phyloP scores from a whole-genome alignment of 1,140 invertebrate species.

The Melanaphis sacchari region DNA sequence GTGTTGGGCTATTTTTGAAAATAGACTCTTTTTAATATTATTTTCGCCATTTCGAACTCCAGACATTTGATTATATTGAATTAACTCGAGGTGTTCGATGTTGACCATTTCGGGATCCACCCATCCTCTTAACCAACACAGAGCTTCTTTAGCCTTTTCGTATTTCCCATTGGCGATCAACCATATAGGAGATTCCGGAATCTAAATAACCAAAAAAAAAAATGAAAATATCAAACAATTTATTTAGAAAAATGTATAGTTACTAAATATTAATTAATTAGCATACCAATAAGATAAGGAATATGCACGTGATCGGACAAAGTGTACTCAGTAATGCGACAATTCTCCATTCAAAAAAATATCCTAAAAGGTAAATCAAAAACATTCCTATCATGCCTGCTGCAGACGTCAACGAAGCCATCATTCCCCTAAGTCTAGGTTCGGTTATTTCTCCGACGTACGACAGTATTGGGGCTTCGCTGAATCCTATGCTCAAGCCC shows the following conservation, averaged over 20 bases:
- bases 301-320: constrained; percentile 58
- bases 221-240: background rate
- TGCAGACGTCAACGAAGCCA: constrained; percentile 34
- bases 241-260: background rate
- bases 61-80: constrained; percentile 60
- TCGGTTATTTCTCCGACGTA: constrained; percentile 68
- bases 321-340: constrained; percentile 51
- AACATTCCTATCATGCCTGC: background rate
- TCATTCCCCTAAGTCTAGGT: constrained; percentile 58
- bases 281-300: constrained; percentile 47
- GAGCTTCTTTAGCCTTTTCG: constrained; percentile 65
- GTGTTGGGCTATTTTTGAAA: background rate
- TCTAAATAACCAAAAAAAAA: constrained; percentile 61
- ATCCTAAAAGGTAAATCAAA: constrained; percentile 28
- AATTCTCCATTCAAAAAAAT: constrained; percentile 53
- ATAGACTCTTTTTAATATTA: no score
- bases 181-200: constrained; percentile 76
- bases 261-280: background rate
- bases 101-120: constrained; percentile 64
- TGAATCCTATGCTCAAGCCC: constrained; percentile 65
- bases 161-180: constrained; percentile 66
- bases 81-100: constrained; percentile 65
- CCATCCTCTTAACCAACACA: constrained; percentile 68
- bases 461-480: constrained; percentile 65
- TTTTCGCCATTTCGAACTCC: background rate